Percentiles rank a stretch among this genome's conserved stretches.
These are phyloP conservation scores for Triplophysa yarkandensis DNA, from an alignment of 2,797 vertebrate species.

Conservation along the genomic window DNA sequence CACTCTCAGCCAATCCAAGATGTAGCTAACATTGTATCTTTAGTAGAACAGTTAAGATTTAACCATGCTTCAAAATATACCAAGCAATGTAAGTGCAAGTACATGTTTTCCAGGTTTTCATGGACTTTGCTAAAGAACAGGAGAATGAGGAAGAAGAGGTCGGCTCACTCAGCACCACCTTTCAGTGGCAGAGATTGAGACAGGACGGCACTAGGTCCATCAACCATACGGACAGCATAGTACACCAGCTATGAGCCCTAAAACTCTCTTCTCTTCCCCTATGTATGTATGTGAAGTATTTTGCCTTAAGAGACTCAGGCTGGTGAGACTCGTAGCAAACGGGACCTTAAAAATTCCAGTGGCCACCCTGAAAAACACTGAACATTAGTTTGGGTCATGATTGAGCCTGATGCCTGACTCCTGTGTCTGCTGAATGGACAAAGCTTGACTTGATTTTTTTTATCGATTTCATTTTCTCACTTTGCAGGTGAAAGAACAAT, in stretches of 20 bases:
- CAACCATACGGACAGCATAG: constrained; percentile 73
- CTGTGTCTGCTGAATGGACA: not conserved
- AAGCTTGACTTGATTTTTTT: constrained; percentile 28
- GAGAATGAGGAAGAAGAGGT: constrained; percentile 87
- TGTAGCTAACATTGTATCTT: too few relatives aligned
- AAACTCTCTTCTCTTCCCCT: not conserved
- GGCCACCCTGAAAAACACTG: not conserved
- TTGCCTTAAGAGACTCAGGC: constrained; percentile 35
- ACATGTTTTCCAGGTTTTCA: constrained; percentile 82
- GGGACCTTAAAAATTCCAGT: constrained; percentile 1
- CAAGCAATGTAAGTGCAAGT: not conserved
- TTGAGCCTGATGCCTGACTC: constrained; percentile 12
- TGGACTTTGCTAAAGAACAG: constrained; percentile 95
- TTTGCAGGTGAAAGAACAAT: not conserved
- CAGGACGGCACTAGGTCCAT: constrained; percentile 71
- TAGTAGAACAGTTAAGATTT: too few relatives aligned
- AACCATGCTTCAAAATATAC: too few relatives aligned
- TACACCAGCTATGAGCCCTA: constrained; percentile 75
- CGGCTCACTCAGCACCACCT: constrained; percentile 86
- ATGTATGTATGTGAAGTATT: constrained; percentile 31
- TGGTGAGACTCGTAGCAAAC: constrained; percentile 12
- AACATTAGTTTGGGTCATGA: not conserved
- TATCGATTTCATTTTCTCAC: constrained; percentile 30
- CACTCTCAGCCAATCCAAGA: too few relatives aligned
- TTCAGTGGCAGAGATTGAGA: constrained; percentile 90